Evolutionary conservation across 1,140 invertebrate species (phyloP).

Genomic region (Caerostris darwini): DNA sequence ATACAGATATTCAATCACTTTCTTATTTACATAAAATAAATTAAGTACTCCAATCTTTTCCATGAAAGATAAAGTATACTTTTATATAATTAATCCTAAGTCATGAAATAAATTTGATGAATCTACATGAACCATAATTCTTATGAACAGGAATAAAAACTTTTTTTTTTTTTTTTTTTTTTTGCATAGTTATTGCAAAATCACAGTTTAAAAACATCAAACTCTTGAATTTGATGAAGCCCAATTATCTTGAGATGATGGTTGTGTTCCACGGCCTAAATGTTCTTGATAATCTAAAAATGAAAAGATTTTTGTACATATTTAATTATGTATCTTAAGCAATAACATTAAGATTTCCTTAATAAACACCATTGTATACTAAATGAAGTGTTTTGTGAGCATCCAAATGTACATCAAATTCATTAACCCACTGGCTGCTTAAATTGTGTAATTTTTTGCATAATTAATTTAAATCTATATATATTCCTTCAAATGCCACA

Average conservation of each 20-base stretch:
- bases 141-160: background rate
- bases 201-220: conserved; percentile 31
- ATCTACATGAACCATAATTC: background rate
- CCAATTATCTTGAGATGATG: conserved; percentile 61
- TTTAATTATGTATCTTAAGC: too few relatives aligned
- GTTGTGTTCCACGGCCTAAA: conserved; percentile 44
- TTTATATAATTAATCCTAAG: background rate
- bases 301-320: background rate
- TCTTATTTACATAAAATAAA: conserved; percentile 39
- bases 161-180: background rate
- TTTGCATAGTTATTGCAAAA: conserved; percentile 2
- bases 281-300: conserved; percentile 66
- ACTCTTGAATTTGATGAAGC: conserved; percentile 58
- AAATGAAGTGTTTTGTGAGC: too few relatives aligned
- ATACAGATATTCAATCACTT: conserved; percentile 21
- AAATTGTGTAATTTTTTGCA: too few relatives aligned
- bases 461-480: too few relatives aligned
- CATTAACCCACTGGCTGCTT: too few relatives aligned
- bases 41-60: conserved; percentile 38
- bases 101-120: background rate
- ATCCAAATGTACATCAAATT: too few relatives aligned
- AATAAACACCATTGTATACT: background rate
- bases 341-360: background rate
- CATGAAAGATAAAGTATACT: conserved; percentile 8
- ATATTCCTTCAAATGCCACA: too few relatives aligned